Evolutionary conservation across 2,113 vertebrate genomes (phyloP).

Genomic region (Catagonus wagneri): DNA sequence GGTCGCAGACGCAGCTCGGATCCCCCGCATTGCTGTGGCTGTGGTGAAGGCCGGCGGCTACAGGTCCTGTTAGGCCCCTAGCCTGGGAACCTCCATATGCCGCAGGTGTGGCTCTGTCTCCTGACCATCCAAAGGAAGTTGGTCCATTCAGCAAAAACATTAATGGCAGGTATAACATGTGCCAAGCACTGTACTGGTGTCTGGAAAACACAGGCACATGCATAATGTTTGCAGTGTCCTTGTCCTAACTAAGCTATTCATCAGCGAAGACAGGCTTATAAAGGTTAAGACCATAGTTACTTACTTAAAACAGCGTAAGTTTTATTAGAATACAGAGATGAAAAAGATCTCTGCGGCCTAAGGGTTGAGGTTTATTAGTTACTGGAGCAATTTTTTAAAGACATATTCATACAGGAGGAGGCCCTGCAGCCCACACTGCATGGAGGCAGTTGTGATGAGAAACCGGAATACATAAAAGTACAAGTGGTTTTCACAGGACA

Average conservation of each 20-base stretch:
- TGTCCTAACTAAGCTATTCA: constrained; percentile 47
- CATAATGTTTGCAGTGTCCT: not conserved
- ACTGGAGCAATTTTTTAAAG: not conserved
- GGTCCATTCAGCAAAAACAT: constrained; percentile 28
- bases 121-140: not conserved
- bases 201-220: not conserved
- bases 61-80: no score
- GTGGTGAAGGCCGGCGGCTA: no score
- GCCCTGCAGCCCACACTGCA: not conserved
- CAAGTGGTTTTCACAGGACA: not conserved
- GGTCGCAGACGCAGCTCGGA: no score
- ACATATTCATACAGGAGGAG: not conserved
- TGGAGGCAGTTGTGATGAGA: not conserved
- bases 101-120: no score
- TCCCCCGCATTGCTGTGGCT: no score
- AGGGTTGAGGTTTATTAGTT: constrained; percentile 51
- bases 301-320: constrained; percentile 22
- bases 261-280: constrained; percentile 38
- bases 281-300: constrained; percentile 46
- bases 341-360: not conserved
- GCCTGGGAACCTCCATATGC: no score
- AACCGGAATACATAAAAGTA: not conserved
- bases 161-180: not conserved
- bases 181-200: not conserved
- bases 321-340: constrained; percentile 51